Evolutionary conservation across 2,113 vertebrate genomes (phyloP).

Genomic region (Pyxicephalus adspersus): DNA sequence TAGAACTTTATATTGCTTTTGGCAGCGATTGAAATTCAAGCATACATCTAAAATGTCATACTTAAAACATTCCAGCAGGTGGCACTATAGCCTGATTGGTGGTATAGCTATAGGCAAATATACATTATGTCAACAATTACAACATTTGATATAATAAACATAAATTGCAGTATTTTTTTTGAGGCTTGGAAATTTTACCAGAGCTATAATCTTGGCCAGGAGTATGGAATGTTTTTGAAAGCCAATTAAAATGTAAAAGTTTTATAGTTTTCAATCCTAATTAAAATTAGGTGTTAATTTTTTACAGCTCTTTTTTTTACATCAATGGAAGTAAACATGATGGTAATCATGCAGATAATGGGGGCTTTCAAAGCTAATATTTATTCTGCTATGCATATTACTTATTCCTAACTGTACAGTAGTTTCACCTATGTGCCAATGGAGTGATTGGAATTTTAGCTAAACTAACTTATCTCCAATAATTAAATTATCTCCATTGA

Average conservation of each 20-base stretch:
- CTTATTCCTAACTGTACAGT: too few species aligned
- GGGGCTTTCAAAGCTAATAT: too few species aligned
- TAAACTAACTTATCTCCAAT: too few species aligned
- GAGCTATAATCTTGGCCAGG: not conserved
- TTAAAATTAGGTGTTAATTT: not conserved
- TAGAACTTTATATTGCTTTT: not conserved
- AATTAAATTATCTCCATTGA: too few species aligned
- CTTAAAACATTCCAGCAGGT: constrained; percentile 59
- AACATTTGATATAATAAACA: not conserved
- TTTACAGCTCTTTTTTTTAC: too few species aligned
- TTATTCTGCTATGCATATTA: too few species aligned
- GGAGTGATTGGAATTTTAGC: too few species aligned
- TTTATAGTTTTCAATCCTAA: not conserved
- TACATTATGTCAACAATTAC: not conserved
- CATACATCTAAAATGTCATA: not conserved
- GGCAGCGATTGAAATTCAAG: not conserved
- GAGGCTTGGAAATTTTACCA: not conserved
- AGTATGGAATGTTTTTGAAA: not conserved
- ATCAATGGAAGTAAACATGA: too few species aligned
- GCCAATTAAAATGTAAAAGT: not conserved
- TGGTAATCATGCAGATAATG: too few species aligned
- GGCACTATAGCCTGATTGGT: constrained; percentile 55
- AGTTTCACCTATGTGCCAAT: too few species aligned
- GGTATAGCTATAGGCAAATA: not conserved
- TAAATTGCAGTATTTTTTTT: not conserved